phyloP scores from a whole-genome alignment of 2,113 vertebrate genomes.

The Sturnus vulgaris region DNA sequence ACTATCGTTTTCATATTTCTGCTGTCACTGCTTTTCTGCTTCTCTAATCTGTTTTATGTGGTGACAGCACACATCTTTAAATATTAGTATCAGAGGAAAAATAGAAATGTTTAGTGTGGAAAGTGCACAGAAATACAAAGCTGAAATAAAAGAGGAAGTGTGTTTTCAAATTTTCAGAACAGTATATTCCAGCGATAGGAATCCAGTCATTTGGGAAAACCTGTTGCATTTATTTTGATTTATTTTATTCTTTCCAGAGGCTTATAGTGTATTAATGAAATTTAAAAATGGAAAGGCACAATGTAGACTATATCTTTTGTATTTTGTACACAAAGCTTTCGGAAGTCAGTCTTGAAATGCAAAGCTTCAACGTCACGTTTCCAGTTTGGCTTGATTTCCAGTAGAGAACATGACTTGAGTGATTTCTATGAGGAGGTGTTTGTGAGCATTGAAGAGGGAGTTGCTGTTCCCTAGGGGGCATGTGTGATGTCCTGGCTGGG shows the following conservation, averaged over 20 bases:
- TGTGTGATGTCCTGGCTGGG: rapidly evolving
- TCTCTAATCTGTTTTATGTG: neutral
- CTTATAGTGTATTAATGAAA: neutral
- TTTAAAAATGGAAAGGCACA: neutral
- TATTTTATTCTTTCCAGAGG: neutral
- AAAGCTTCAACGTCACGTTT: rapidly evolving
- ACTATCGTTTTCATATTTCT: neutral
- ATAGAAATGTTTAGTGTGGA: neutral
- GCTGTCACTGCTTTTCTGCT: neutral
- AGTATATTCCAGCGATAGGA: neutral
- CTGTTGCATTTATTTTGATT: neutral
- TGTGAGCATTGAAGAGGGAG: neutral
- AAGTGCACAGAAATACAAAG: neutral
- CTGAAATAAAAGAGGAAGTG: neutral
- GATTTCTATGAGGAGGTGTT: neutral
- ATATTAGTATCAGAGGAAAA: neutral
- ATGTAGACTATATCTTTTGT: neutral
- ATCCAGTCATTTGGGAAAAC: neutral
- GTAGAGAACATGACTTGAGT: neutral
- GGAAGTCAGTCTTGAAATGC: neutral
- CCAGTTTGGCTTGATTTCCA: neutral
- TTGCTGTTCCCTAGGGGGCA: rapidly evolving
- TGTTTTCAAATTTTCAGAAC: neutral
- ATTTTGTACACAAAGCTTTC: neutral
- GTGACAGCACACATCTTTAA: neutral